Conservation (phyloP, 2,888 invertebrate species). For the Lucinisca nassula region DNA sequence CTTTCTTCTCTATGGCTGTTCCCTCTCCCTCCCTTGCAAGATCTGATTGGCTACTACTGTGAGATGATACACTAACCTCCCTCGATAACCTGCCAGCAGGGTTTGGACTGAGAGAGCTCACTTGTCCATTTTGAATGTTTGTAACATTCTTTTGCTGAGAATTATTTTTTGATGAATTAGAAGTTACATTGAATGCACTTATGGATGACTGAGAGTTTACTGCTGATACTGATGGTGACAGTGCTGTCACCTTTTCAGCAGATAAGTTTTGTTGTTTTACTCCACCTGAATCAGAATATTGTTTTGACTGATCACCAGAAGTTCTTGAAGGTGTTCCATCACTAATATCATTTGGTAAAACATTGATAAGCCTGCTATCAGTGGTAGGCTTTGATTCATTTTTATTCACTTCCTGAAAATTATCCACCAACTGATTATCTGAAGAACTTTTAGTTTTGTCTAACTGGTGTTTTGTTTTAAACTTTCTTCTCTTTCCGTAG, state of each 20-base stretch:
- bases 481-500: conserved; percentile 72
- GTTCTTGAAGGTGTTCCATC: not conserved
- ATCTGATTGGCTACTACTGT: conserved; percentile 75
- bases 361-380: conserved; percentile 1
- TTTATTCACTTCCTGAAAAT: not conserved
- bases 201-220: not conserved
- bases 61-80: conserved; percentile 71
- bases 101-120: conserved; percentile 5
- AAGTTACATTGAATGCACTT: not conserved
- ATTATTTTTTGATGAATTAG: not conserved
- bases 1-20: conserved; percentile 65
- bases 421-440: conserved; percentile 70
- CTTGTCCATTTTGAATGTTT: not conserved
- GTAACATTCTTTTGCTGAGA: not conserved
- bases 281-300: not conserved
- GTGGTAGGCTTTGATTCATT: not conserved
- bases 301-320: not conserved
- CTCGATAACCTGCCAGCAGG: conserved; percentile 28
- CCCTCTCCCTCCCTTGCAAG: conserved; percentile 52
- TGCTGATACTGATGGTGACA: conserved; percentile 13
- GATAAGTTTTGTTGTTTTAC: not conserved
- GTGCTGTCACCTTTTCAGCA: not conserved
- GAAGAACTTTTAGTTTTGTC: conserved; percentile 83
- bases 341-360: conserved; percentile 15
- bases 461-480: conserved; percentile 77